phyloP scores from a whole-genome alignment of 2,113 vertebrate genomes.

The Etheostoma cragini region DNA sequence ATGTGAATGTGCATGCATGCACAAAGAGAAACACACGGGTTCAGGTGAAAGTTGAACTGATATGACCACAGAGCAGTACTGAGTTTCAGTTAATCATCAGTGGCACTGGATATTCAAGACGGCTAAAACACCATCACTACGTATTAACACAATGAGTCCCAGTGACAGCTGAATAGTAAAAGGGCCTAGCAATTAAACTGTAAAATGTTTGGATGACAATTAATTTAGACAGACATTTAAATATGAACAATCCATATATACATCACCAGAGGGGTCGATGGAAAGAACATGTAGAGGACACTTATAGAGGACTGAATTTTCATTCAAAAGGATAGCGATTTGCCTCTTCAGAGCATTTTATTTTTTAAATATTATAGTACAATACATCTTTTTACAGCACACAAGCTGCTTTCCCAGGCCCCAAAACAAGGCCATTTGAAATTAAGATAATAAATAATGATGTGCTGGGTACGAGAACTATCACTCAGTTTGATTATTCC shows the following conservation, averaged over 20 bases:
- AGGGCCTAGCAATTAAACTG: not conserved
- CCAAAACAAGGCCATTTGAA: not conserved
- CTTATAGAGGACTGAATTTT: not conserved
- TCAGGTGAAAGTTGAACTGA: slow-evolving; percentile 38
- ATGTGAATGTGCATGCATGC: not conserved
- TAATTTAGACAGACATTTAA: not conserved
- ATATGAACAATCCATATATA: not conserved
- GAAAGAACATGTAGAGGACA: not conserved
- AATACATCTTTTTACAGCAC: slow-evolving; percentile 10
- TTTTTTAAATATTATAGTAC: not conserved
- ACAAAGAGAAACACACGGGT: slow-evolving; percentile 4
- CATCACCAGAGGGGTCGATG: not conserved
- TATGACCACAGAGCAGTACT: slow-evolving; percentile 16
- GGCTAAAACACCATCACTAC: not conserved
- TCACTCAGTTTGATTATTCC: slow-evolving; percentile 31
- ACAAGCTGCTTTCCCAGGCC: not conserved
- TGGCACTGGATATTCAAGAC: slow-evolving; percentile 32
- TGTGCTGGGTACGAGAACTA: not conserved
- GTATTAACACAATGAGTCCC: not conserved
- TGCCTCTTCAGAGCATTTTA: not conserved
- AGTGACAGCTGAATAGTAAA: not conserved
- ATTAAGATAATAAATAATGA: slow-evolving; percentile 24
- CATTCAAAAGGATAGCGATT: not conserved
- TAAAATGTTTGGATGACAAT: not conserved
- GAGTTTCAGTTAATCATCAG: slow-evolving; percentile 46